phyloP scores from a whole-genome alignment of 2,113 vertebrate species.

The Xiphophorus couchianus region DNA sequence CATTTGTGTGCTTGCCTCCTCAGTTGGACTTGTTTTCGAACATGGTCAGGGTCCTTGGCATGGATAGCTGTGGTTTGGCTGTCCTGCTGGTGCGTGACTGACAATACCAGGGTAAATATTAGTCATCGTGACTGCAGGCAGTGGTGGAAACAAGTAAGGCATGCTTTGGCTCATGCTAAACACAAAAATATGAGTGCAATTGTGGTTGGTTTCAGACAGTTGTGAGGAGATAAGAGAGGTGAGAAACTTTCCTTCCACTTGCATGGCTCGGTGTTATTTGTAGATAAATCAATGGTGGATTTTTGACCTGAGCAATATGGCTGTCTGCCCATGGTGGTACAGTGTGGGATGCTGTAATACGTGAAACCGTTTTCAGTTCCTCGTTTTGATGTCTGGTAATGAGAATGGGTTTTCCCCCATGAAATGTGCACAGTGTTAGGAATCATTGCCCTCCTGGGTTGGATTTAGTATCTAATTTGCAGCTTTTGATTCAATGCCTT shows the following conservation, averaged over 20 bases:
- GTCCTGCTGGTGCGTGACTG: constrained; percentile 54
- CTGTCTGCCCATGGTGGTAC: neutral
- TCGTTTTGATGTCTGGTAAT: neutral
- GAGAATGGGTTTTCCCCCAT: neutral
- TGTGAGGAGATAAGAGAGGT: neutral
- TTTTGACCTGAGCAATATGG: neutral
- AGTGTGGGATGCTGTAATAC: neutral
- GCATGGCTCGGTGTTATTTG: neutral
- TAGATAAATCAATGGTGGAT: neutral
- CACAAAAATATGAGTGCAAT: constrained; percentile 29
- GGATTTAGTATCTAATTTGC: too few relatives aligned
- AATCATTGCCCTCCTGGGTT: too few relatives aligned
- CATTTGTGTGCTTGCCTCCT: constrained; percentile 43
- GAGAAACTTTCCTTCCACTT: neutral
- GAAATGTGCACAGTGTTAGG: too few relatives aligned
- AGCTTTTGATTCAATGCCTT: too few relatives aligned
- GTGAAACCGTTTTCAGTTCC: neutral
- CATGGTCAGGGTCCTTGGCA: constrained; percentile 48
- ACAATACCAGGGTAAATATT: constrained; percentile 67
- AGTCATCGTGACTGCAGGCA: constrained; percentile 58
- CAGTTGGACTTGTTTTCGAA: constrained; percentile 48
- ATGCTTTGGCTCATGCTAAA: constrained; percentile 27
- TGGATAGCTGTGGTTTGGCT: constrained; percentile 69
- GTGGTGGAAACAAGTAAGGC: constrained; percentile 33
- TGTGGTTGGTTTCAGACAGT: constrained; percentile 19